Conservation (phyloP, 2,797 vertebrate genomes). For the Odontamblyopus lacepedii region DNA sequence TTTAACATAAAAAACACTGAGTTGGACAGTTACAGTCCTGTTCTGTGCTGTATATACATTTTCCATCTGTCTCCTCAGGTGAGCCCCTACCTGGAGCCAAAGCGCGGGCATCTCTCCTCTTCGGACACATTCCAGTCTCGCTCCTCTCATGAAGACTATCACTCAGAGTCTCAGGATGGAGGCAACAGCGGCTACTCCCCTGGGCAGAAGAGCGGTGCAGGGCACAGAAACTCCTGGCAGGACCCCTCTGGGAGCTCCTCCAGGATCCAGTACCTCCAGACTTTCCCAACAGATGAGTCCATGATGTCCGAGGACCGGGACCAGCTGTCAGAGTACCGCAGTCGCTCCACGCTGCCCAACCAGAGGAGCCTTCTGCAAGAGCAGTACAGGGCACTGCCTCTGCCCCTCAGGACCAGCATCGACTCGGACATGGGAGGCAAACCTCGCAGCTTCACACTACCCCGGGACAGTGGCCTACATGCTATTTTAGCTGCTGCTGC, state of each 20-base stretch:
- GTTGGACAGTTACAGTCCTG: not conserved
- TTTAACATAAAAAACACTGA: not conserved
- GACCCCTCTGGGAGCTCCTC: constrained; percentile 94
- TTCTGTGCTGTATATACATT: not conserved
- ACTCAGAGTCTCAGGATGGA: constrained; percentile 78
- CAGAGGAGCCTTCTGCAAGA: constrained; percentile 91
- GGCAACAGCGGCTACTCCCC: constrained; percentile 81
- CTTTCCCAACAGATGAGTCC: constrained; percentile 89
- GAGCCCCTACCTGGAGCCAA: constrained; percentile 94
- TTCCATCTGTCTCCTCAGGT: constrained; percentile 54
- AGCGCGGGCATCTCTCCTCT: constrained; percentile 91
- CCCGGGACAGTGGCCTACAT: constrained; percentile 93
- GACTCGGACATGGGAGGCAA: constrained; percentile 80
- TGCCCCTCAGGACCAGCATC: constrained; percentile 75
- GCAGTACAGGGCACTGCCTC: constrained; percentile 86
- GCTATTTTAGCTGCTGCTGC: constrained; percentile 87
- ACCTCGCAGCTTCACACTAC: constrained; percentile 95
- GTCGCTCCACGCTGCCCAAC: constrained; percentile 92
- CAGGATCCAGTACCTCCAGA: constrained; percentile 94
- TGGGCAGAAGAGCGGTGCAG: constrained; percentile 83
- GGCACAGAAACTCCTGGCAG: constrained; percentile 94
- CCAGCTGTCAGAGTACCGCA: constrained; percentile 86
- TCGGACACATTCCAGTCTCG: constrained; percentile 94
- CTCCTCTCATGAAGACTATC: constrained; percentile 93
- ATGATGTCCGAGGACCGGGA: constrained; percentile 81